Evolutionary conservation across 2,113 vertebrate genomes (phyloP), one percentile per base, ranked within the genome.

Genomic region (Bos indicus): DNA sequence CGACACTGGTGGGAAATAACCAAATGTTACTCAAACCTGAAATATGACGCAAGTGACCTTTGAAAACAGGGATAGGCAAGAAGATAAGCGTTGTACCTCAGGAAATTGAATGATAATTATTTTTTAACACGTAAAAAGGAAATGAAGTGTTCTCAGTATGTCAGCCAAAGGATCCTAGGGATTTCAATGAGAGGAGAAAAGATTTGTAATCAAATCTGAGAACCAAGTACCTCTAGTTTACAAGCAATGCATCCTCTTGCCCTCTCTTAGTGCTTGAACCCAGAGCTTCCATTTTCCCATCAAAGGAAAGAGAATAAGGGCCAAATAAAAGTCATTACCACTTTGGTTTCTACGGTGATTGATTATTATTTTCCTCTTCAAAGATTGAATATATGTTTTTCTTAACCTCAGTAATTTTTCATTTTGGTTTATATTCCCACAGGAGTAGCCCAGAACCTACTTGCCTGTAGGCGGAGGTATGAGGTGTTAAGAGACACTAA

Each of bases 311-410:
- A 95, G 83, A 95, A 90, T 62, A 64, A 90, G 40, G 77, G n/a
- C 60, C 11, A 8, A 91, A 74, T 62, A 94, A 86, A 92, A 81
- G 36, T 97, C 74, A 91, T 86, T 83, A 74, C 52, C 59, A 83
- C 48, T 33, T 83, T 84, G 71, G 84, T 98, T 95, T 98, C 95
- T 93, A 97, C 40, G n/a, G 94, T 81, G 94, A 97, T 78, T 94
- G 30, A 59, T 88, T 57, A 71, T 40, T 71, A 40, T 64, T 77
- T 83, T 84, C 80, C 80, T 93, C 48, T 78, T 87, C 56, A 15
- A 71, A 93, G 23, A 95, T 5, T 67, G 62, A 97, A 96, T 54
- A 4, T 94, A 85, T 94, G 67, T 85, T 91, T 94, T 88, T 77
- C 74, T 85, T 95, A 91, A 84, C 21, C 17, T 95, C 62, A 13